Conservation (phyloP, 2,113 vertebrate species). For the Craseonycteris thonglongyai region DNA sequence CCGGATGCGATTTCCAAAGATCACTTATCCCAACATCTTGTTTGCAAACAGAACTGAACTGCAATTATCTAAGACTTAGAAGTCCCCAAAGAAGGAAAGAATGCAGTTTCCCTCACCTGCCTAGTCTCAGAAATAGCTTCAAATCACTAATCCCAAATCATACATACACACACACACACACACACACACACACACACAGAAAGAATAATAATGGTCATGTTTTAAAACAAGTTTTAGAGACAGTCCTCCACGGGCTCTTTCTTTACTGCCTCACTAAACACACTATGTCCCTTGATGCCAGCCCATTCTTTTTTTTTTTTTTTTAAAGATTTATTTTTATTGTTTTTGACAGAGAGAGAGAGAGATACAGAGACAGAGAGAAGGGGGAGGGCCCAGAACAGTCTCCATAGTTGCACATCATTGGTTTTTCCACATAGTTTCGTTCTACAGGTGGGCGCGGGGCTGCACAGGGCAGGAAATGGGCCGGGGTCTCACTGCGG, state of each 20-base stretch:
- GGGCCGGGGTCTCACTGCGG: too few relatives aligned
- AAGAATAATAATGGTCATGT: neutral
- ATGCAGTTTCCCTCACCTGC: neutral
- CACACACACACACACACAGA: neutral
- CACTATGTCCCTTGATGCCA: neutral
- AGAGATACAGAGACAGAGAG: too few relatives aligned
- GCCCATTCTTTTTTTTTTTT: too few relatives aligned
- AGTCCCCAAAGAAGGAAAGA: neutral
- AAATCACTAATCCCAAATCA: neutral
- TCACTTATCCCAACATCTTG: neutral
- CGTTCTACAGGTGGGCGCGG: too few relatives aligned
- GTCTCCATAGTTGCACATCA: too few relatives aligned
- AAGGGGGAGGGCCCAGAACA: too few relatives aligned
- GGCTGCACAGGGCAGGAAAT: too few relatives aligned
- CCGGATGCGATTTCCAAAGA: neutral
- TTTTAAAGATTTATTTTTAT: too few relatives aligned
- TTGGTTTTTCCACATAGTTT: too few relatives aligned
- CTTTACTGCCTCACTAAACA: neutral
- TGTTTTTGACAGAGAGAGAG: too few relatives aligned
- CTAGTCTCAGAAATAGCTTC: neutral
- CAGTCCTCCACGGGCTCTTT: neutral
- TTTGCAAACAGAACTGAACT: neutral
- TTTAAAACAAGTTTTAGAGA: neutral
- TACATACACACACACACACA: neutral
- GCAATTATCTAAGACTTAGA: neutral